Evolutionary conservation across 2,113 vertebrate genomes (phyloP).

Genomic region (Odontesthes bonariensis): DNA sequence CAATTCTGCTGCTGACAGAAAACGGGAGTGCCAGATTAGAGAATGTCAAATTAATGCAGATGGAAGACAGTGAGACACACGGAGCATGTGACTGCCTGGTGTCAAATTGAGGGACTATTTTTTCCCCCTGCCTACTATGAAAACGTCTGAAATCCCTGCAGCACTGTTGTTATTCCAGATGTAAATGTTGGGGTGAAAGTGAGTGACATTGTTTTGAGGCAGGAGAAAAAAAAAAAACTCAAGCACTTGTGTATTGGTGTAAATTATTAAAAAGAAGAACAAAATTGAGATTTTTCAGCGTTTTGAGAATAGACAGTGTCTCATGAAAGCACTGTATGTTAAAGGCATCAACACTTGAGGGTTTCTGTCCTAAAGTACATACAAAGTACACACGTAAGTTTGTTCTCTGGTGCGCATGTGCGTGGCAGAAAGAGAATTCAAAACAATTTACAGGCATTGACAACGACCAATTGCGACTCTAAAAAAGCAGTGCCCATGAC

Average conservation of each 20-base stretch:
- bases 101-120: conserved; percentile 67
- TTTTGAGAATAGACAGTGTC: conserved; percentile 17
- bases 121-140: conserved; percentile 39
- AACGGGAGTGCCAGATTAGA: conserved; percentile 73
- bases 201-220: conserved; percentile 56
- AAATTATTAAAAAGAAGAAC: conserved; percentile 5
- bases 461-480: conserved; percentile 66
- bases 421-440: conserved; percentile 38
- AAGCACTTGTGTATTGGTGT: conserved; percentile 15
- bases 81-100: conserved; percentile 68
- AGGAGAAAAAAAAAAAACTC: conserved; percentile 16
- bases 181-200: conserved; percentile 47
- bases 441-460: conserved; percentile 65
- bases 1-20: conserved; percentile 60
- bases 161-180: conserved; percentile 55
- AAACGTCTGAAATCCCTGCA: conserved; percentile 57
- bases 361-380: neutral
- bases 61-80: conserved; percentile 70
- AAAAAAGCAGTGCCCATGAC: conserved; percentile 63
- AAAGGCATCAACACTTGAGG: conserved; percentile 10
- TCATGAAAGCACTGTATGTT: neutral
- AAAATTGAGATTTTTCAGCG: conserved; percentile 13
- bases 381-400: neutral
- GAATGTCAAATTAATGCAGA: conserved; percentile 81
- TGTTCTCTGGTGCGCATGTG: conserved; percentile 3